Base-by-base conservation (phyloP, 2,113 vertebrate genomes). In the Chaetorhynchus papuensis region DNA sequence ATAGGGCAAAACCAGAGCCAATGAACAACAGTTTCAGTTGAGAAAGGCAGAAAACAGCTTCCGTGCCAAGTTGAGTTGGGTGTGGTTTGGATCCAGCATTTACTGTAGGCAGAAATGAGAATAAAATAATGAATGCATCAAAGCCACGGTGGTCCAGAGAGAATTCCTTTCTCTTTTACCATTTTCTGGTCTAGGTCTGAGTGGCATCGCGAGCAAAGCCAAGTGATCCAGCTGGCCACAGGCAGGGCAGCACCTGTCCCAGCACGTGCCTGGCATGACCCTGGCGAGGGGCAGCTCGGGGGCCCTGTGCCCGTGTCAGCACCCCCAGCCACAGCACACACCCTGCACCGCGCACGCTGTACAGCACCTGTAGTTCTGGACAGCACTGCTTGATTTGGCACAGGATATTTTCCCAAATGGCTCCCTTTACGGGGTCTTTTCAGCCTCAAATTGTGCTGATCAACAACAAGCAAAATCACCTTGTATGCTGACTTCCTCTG, bases 351-450 rank as follows among this genome's bases (percentile, higher is more conserved):
- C 50, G 5, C 44, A 31, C 11, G 19, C 70, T 82, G 72, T 56
- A 54, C 75, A 94, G 77, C 91, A 96, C 83, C 94, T 85, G 84
- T 17, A 41, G 27, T 26, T 89, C 85, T 86, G 82, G 83, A 60
- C 72, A 93, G 65, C 69, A 3, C 37, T 37, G 0, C 10, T 26
- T 21, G 44, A 14, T 72, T 59, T 92, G 61, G 66, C 80, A 90
- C 76, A 44, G 45, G 82, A 37, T 61, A 52, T n/a, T 41, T 91
- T 71, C 80, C 94, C 77, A 57, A 65, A 35, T 23, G 31, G 22
- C 35, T 94, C 47, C 13, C 39, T 66, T 90, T 23, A 45, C 18
- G 0, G 50, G 23, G 42, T 50, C 75, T 87, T 75, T 78, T 74
- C 78, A 70, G 33, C 61, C 42, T 79, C 63, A 37, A 35, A 31